Percentiles rank a stretch among this genome's conserved stretches.
Evolutionary conservation across 2,797 vertebrate species (phyloP).

Genomic region (Carcharodon carcharias): DNA sequence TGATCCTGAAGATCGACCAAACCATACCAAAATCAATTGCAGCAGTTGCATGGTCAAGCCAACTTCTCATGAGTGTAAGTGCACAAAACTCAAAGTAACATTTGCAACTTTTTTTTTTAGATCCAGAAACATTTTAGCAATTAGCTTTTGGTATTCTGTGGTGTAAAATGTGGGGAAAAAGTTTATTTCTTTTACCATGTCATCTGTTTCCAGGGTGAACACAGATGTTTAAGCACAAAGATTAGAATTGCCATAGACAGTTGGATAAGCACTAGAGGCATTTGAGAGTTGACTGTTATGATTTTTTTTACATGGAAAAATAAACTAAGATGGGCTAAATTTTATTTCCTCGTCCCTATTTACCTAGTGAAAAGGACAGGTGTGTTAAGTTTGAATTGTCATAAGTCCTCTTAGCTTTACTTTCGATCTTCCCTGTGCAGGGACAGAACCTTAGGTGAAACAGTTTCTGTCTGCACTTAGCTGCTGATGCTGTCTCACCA

Average conservation of each 20-base stretch:
- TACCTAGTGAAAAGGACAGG: neutral
- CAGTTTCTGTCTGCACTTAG: neutral
- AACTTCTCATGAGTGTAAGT: neutral
- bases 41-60: neutral
- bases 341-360: neutral
- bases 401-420: neutral
- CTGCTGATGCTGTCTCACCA: neutral
- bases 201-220: neutral
- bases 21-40: neutral
- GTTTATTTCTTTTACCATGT: neutral
- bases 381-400: neutral
- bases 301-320: neutral
- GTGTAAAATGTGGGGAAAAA: neutral
- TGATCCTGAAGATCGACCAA: neutral
- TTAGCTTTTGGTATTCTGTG: neutral
- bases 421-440: neutral
- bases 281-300: neutral
- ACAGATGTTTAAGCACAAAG: neutral
- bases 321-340: neutral
- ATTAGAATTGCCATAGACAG: neutral
- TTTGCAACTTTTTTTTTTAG: neutral
- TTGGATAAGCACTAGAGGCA: neutral
- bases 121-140: neutral
- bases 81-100: neutral
- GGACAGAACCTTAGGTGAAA: neutral